Base-by-base conservation (phyloP, 2,797 vertebrate species). In the Micropoecilia bifurca region DNA sequence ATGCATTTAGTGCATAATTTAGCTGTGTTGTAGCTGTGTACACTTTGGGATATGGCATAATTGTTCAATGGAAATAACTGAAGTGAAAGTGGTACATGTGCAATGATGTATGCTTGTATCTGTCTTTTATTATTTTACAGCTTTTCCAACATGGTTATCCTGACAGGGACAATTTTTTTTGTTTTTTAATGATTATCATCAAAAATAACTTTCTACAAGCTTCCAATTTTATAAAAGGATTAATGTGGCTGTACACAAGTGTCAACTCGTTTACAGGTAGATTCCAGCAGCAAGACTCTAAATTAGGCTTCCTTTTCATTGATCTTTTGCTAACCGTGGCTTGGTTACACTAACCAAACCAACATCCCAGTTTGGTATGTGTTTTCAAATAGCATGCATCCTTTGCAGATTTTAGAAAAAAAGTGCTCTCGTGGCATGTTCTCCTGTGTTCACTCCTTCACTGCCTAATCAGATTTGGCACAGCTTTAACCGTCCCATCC, bases 1-100 rank as follows among this genome's bases (percentile, higher is more conserved):
- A 88, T 91, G 90, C 74, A 80, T 89, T 76, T 6, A 48, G 80
- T 93, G 86, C 89, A 93, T 93, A 91, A 92, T 91, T 92, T 43
- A 93, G 48, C 39, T 69, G 69, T 79, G 79, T 86, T 91, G 88
- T 91, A 79, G 89, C 77, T 74, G 85, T 68, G 80, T 88, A 25
- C 77, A 28, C 80, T 79, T 85, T 43, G 75, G 71, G 77, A 82
- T 41, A 81, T 41, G 75, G 74, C 83, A 71, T 87, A 78, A 82
- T 84, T 88, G 84, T 90, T 89, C 80, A 81, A 36, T 75, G 73
- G 63, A 80, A 85, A 81, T 69, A 82, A 84, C 41, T 84, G 77
- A 87, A 87, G 75, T 87, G 89, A 83, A 85, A 87, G 63, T 69
- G 50, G 80, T 47, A 85, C 80, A 88, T 71, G 75, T 80, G 76